These are phyloP conservation scores for Conus ventricosus DNA, from an alignment of 1,140 invertebrate species.

Conservation along the genomic window DNA sequence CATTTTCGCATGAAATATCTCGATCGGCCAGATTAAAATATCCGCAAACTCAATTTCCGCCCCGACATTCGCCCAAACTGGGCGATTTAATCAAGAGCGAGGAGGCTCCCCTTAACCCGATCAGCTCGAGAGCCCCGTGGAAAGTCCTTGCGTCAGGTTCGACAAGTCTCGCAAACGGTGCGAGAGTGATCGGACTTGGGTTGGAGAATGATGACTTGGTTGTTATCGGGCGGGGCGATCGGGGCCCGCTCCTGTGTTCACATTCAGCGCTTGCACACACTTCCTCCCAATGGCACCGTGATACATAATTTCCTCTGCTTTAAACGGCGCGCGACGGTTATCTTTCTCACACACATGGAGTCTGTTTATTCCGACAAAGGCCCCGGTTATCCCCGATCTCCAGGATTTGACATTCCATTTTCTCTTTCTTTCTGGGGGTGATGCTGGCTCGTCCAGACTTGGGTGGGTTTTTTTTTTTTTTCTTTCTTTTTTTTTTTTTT, in stretches of 20 bases:
- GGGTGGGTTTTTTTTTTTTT: not conserved
- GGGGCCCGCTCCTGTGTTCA: not conserved
- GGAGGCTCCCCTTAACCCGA: not conserved
- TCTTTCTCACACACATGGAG: conserved; percentile 9
- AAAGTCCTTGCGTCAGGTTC: conserved; percentile 31
- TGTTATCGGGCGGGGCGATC: conserved; percentile 3
- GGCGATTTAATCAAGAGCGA: conserved; percentile 26
- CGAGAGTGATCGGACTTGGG: conserved; percentile 16
- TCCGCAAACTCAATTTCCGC: conserved; percentile 39
- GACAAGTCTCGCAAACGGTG: conserved; percentile 28
- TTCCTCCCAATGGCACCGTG: not conserved
- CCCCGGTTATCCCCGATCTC: not conserved
- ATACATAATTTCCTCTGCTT: conserved; percentile 24
- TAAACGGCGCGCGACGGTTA: conserved; percentile 3
- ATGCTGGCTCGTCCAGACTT: not conserved
- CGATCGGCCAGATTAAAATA: conserved; percentile 36
- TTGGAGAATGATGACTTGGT: conserved; percentile 26
- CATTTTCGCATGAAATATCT: conserved; percentile 35
- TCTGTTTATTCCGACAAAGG: conserved; percentile 27
- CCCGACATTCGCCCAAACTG: conserved; percentile 12
- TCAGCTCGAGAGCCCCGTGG: not conserved
- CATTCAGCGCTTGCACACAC: conserved; percentile 4
- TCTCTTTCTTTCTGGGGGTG: not conserved
- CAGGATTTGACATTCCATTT: conserved; percentile 25
- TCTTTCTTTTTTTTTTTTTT: not conserved